phyloP scores from a whole-genome alignment of 1,140 invertebrate genomes.

The Formica exsecta region DNA sequence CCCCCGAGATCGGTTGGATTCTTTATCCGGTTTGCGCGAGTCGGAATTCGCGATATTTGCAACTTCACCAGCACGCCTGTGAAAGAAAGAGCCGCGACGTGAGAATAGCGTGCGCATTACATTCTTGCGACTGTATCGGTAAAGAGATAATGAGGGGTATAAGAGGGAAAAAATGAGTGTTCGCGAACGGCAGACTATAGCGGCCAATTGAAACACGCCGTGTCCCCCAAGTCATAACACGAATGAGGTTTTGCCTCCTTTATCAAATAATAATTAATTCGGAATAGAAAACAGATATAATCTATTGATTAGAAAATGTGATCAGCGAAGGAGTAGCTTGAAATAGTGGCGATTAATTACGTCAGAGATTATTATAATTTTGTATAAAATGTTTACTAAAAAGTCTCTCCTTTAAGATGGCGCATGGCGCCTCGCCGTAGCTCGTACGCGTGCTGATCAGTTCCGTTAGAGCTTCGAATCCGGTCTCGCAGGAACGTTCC shows the following conservation, averaged over 20 bases:
- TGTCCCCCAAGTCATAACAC: neutral
- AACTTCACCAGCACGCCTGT: neutral
- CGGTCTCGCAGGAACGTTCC: constrained; percentile 26
- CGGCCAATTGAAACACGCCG: neutral
- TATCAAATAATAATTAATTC: neutral
- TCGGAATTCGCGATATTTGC: constrained; percentile 53
- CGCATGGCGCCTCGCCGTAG: neutral
- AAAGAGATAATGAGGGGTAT: constrained; percentile 29
- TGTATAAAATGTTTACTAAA: neutral
- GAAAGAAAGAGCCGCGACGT: neutral
- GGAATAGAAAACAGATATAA: neutral
- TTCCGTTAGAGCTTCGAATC: neutral
- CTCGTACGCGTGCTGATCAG: neutral
- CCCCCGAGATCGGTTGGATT: constrained; percentile 26
- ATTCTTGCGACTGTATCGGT: constrained; percentile 45
- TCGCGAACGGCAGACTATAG: neutral
- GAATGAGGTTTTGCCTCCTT: no score
- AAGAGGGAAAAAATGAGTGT: constrained; percentile 1
- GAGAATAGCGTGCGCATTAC: neutral
- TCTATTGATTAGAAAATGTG: neutral
- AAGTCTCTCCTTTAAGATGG: constrained; percentile 9
- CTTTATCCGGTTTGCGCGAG: constrained; percentile 23
- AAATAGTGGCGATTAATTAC: neutral
- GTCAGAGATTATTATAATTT: neutral
- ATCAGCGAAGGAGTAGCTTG: no score